Evolutionary conservation across 2,113 vertebrate species (phyloP).

Genomic region (Heterotilapia buettikoferi): DNA sequence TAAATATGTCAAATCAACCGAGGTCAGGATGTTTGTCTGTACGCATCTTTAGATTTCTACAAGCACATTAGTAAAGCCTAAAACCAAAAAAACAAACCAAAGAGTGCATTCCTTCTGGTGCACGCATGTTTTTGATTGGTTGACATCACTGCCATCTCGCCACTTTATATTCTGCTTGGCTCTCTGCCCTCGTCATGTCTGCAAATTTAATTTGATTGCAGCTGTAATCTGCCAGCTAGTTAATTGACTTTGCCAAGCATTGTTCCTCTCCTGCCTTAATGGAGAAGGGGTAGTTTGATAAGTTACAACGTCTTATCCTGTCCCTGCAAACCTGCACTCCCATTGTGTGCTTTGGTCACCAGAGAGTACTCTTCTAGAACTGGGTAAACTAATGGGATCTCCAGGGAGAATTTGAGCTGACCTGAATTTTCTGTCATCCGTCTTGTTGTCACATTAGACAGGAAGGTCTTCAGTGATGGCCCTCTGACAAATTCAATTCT

Average conservation of each 20-base stretch:
- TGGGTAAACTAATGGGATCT: not conserved
- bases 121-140: conserved; percentile 5
- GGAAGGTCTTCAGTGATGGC: not conserved
- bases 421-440: not conserved
- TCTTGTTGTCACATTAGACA: conserved; percentile 4
- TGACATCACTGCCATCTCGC: conserved; percentile 34
- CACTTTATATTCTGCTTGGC: conserved; percentile 63
- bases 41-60: not conserved
- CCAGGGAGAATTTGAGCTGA: not conserved
- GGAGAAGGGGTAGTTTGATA: conserved; percentile 33
- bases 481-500: not conserved
- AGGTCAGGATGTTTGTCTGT: not conserved
- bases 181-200: conserved; percentile 54
- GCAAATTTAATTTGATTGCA: conserved; percentile 70
- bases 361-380: not conserved
- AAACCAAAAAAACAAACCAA: not conserved
- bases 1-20: not conserved
- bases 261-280: conserved; percentile 48
- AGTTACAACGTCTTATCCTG: conserved; percentile 18
- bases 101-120: conserved; percentile 7
- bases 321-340: not conserved
- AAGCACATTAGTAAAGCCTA: conserved; percentile 2
- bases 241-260: conserved; percentile 70
- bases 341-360: not conserved
- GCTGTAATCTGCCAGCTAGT: conserved; percentile 65